These are phyloP conservation scores for Trematocara stigmaticum DNA, from an alignment of 2,113 vertebrate species.

Conservation along the genomic window DNA sequence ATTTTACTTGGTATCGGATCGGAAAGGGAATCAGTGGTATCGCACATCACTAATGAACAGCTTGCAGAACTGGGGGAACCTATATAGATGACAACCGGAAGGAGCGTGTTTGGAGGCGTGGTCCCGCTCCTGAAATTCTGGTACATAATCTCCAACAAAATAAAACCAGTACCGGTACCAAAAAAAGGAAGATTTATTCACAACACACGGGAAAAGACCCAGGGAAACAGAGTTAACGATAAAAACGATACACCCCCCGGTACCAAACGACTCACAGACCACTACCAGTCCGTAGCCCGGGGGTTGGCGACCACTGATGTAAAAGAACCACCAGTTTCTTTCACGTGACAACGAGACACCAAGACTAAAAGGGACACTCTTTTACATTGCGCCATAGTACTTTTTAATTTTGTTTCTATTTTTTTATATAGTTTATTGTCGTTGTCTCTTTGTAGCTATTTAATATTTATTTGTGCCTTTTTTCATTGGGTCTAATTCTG, in stretches of 20 bases:
- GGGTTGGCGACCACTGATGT: neutral
- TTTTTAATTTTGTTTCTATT: neutral
- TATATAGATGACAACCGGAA: no score
- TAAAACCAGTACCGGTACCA: rapidly evolving
- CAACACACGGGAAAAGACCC: rapidly evolving
- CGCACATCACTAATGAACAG: no score
- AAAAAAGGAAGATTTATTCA: neutral
- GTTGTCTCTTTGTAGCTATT: neutral
- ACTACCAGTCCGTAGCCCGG: rapidly evolving
- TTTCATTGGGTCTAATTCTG: neutral
- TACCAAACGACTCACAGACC: neutral
- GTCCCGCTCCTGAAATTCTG: no score
- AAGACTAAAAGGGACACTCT: neutral
- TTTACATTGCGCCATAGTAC: neutral
- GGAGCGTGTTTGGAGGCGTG: no score
- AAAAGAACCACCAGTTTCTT: neutral
- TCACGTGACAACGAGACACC: neutral
- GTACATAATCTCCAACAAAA: neutral
- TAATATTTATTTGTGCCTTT: neutral
- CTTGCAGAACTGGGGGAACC: no score
- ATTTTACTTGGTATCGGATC: no score
- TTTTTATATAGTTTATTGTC: neutral
- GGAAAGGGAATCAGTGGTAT: no score
- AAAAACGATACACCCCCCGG: neutral
- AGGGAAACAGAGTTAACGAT: neutral